Evolutionary conservation across 2,113 vertebrate species (phyloP).

Genomic region (Clarias magur): DNA sequence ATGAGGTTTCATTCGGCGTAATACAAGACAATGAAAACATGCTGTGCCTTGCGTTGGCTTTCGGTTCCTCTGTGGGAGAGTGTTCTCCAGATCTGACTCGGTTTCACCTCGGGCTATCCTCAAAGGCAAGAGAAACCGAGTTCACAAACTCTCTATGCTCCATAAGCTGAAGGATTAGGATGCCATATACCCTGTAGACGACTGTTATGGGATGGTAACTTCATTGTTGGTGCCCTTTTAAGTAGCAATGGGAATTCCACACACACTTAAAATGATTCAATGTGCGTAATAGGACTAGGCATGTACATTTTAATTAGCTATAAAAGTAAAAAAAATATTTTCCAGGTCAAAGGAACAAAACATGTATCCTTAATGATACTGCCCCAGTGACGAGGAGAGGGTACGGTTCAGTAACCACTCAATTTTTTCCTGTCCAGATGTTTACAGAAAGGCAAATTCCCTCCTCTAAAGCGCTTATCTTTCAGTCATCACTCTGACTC

Average conservation of each 20-base stretch:
- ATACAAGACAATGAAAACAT: conserved; percentile 56
- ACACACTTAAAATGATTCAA: not conserved
- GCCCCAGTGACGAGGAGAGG: not conserved
- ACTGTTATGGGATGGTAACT: conserved; percentile 14
- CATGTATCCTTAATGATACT: not conserved
- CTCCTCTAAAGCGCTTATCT: conserved; percentile 45
- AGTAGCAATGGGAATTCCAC: not conserved
- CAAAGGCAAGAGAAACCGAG: conserved; percentile 45
- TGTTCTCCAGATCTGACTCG: conserved; percentile 43
- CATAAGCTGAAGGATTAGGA: conserved; percentile 44
- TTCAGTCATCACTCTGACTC: conserved; percentile 22
- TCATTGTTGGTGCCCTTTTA: not conserved
- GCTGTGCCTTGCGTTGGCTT: conserved; percentile 44
- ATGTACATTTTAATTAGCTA: not conserved
- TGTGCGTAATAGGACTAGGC: not conserved
- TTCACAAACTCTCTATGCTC: conserved; percentile 47
- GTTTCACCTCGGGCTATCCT: conserved; percentile 51
- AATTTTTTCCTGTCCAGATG: conserved; percentile 25
- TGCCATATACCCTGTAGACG: conserved; percentile 34
- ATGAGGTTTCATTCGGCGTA: conserved; percentile 37
- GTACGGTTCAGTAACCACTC: not conserved
- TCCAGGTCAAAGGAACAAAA: not conserved
- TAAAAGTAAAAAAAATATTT: not conserved
- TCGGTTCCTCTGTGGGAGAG: conserved; percentile 51
- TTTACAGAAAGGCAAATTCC: conserved; percentile 36